phyloP scores from a whole-genome alignment of 2,888 invertebrate genomes.

The Thymelicus sylvestris region DNA sequence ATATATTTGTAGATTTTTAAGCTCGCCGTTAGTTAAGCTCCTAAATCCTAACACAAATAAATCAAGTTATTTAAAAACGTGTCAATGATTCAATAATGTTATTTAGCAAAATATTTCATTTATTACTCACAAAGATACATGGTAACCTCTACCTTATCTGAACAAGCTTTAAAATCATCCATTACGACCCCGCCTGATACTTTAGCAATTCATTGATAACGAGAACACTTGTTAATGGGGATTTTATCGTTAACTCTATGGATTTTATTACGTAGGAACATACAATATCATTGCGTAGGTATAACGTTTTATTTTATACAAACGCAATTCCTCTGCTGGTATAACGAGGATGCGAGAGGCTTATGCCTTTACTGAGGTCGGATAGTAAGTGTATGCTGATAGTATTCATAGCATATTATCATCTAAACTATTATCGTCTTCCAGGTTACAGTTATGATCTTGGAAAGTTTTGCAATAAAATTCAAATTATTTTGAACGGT shows the following conservation, averaged over 20 bases:
- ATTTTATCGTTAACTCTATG: conserved; percentile 27
- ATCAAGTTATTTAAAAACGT: too few species aligned
- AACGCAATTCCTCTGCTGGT: conserved; percentile 17
- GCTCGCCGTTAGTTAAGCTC: too few species aligned
- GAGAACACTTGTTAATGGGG: conserved; percentile 20
- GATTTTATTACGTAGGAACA: conserved; percentile 23
- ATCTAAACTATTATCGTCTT: conserved; percentile 17
- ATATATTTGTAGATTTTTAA: too few species aligned
- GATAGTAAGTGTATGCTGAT: conserved; percentile 28
- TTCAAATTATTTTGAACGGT: background rate
- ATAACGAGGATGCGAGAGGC: conserved; percentile 8
- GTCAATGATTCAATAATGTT: too few species aligned
- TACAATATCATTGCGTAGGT: conserved; percentile 3
- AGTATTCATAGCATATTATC: conserved; percentile 34
- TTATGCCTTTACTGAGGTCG: conserved; percentile 19
- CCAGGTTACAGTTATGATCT: conserved; percentile 16
- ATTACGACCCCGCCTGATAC: conserved; percentile 2
- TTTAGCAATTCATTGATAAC: conserved; percentile 17
- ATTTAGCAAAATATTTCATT: too few species aligned
- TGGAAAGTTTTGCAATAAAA: background rate
- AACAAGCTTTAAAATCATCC: conserved; percentile 9
- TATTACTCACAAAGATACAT: too few species aligned
- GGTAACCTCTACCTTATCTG: conserved; percentile 1
- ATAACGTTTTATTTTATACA: conserved; percentile 14
- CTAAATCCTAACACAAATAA: too few species aligned